These are phyloP conservation scores for Melinaea marsaeus DNA, from an alignment of 2,888 invertebrate species.

Conservation along the genomic window DNA sequence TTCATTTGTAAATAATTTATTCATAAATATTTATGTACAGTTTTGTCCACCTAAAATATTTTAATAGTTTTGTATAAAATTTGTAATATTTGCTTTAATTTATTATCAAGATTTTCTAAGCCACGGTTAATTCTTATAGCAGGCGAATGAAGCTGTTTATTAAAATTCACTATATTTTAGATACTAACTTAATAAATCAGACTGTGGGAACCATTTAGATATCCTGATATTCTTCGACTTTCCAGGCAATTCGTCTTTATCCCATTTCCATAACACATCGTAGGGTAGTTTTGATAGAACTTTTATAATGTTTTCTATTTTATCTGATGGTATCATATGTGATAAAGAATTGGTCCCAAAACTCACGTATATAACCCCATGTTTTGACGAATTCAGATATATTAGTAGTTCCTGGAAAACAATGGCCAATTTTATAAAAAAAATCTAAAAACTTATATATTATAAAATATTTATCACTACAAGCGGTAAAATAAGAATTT, in stretches of 20 bases:
- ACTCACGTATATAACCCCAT: conserved; percentile 68
- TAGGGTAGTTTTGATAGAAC: conserved; percentile 61
- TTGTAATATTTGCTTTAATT: too few relatives aligned
- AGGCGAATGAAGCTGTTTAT: too few relatives aligned
- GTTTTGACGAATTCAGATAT: conserved; percentile 52
- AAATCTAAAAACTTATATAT: too few relatives aligned
- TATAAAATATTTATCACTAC: too few relatives aligned
- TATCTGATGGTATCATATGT: conserved; percentile 46
- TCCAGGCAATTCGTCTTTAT: conserved; percentile 50
- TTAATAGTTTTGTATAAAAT: too few relatives aligned
- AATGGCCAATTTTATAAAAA: too few relatives aligned
- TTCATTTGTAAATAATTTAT: not conserved
- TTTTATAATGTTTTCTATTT: conserved; percentile 43
- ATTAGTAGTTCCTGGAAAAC: conserved; percentile 49
- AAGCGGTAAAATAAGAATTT: too few relatives aligned
- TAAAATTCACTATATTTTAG: too few relatives aligned
- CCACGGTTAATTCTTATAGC: too few relatives aligned
- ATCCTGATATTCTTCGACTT: conserved; percentile 56
- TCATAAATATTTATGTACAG: not conserved
- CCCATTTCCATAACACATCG: conserved; percentile 67
- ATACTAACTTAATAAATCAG: conserved; percentile 55
- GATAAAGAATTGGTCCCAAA: conserved; percentile 61
- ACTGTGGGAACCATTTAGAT: conserved; percentile 68
- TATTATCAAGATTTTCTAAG: too few relatives aligned
- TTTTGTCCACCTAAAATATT: too few relatives aligned